Evolutionary conservation across 2,888 invertebrate species (phyloP), one percentile per base, ranked within the genome.

Genomic region (Ptychoptera contaminata): DNA sequence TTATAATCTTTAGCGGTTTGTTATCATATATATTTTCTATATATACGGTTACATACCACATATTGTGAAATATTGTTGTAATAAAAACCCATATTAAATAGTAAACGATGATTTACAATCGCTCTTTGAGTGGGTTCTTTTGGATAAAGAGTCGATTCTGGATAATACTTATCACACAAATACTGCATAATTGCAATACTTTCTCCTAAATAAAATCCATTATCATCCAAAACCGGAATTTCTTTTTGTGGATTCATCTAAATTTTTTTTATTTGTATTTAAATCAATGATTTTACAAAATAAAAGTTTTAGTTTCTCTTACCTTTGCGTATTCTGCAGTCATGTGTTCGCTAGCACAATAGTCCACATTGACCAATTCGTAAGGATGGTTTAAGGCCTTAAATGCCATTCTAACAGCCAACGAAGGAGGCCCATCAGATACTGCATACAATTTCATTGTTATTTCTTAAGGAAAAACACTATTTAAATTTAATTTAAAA

Each of bases 241-340:
- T 83, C 82, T 58, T 79, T 81, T 62, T 82, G 82, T 1, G 82
- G 82, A 62, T 82, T 82, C 67, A 79, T 69, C 81, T 82, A 62
- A 42, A 69, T 66, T 32, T 15, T 43, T 46, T 42, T 10, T 12
- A 41, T 14, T 41, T 2, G 31, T 16, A 23, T 43, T 34, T 5
- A 35, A 11, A 35, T 39, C 7, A n/a, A 7, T 7, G 10, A n/a
- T 23, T 29, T 34, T 40, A 14, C 31, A 23, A 45, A n/a, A n/a
- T n/a, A n/a, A 32, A 36, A 29, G 39, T 32, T 42, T 32, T 40
- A 30, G 6, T 40, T 4, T 43, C 5, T 44, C 43, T 50, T 68
- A 82, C 82, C 71, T 76, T 67, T 14, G 72, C 79, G 59, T 77
- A 83, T 34, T 77, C 74, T 1, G 73, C 69, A 0, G 78, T 79